Percentiles rank a stretch among this genome's conserved stretches.
phyloP scores from a whole-genome alignment of 2,888 invertebrate species.

The Caenorhabditis auriculariae region DNA sequence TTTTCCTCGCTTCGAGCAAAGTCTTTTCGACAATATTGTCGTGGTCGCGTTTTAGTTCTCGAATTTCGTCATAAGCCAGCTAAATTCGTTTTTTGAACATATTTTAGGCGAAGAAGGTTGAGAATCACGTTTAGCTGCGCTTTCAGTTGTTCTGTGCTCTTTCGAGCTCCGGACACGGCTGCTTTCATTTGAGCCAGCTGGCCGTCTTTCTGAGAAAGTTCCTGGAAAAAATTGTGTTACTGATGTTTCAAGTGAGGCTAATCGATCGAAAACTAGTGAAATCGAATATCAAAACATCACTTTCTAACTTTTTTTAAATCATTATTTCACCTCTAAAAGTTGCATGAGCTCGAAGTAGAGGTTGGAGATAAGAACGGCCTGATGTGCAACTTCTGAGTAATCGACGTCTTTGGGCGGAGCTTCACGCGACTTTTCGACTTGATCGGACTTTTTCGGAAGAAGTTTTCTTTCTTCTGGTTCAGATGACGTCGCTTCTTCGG shows the following conservation, averaged over 20 bases:
- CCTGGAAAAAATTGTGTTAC: constrained; percentile 25
- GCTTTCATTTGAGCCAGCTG: constrained; percentile 32
- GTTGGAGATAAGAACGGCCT: constrained; percentile 46
- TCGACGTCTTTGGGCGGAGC: not conserved
- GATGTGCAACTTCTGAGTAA: constrained; percentile 29
- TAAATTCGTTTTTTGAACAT: constrained; percentile 1
- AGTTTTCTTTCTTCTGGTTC: not conserved
- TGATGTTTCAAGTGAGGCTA: too few species aligned
- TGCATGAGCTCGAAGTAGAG: constrained; percentile 47
- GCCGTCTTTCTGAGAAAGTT: constrained; percentile 38
- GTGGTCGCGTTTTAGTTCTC: constrained; percentile 16
- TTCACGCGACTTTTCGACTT: not conserved
- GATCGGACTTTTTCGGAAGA: not conserved
- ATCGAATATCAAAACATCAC: too few species aligned
- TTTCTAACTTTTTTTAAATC: too few species aligned
- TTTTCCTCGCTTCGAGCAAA: constrained; percentile 11
- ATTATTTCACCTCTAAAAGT: constrained; percentile 26
- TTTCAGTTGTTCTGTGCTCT: constrained; percentile 21
- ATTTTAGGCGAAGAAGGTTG: not conserved
- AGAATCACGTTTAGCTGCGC: constrained; percentile 23
- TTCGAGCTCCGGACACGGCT: constrained; percentile 16
- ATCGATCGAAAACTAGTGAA: too few species aligned
- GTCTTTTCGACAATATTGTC: constrained; percentile 10
- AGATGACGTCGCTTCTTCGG: constrained; percentile 2
- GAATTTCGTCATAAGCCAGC: constrained; percentile 33